phyloP scores from a whole-genome alignment of 2,113 vertebrate species.

The Anser brachyrhynchus region DNA sequence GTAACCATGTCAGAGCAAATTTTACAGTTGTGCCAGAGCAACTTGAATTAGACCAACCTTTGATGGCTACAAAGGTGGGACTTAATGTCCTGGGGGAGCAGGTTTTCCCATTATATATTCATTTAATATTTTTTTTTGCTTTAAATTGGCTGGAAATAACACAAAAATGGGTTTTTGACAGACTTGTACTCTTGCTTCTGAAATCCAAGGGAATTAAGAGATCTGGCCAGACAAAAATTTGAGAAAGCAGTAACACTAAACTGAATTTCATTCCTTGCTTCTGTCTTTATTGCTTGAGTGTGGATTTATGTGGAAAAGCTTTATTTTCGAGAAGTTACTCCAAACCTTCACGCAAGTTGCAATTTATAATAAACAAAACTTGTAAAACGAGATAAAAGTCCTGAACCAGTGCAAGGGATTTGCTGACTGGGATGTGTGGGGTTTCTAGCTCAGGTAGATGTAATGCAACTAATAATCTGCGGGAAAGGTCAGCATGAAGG shows the following conservation, averaged over 20 bases:
- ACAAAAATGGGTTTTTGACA: not conserved
- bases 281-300: not conserved
- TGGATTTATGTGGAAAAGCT: not conserved
- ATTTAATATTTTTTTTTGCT: not conserved
- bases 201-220: not conserved
- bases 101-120: not conserved
- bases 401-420: not conserved
- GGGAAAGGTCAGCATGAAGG: not conserved
- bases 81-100: not conserved
- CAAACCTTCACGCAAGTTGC: not conserved
- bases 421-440: accelerated
- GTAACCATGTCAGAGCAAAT: not conserved
- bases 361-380: not conserved
- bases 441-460: not conserved
- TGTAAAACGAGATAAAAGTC: not conserved
- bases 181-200: not conserved
- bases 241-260: not conserved
- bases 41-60: conserved; percentile 25
- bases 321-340: not conserved
- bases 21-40: not conserved
- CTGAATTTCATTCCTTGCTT: not conserved
- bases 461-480: not conserved
- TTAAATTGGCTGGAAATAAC: not conserved
- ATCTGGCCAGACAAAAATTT: not conserved
- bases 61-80: conserved; percentile 28